These are phyloP conservation scores for Idaea dimidiata DNA, from an alignment of 2,888 invertebrate genomes.

Conservation along the genomic window DNA sequence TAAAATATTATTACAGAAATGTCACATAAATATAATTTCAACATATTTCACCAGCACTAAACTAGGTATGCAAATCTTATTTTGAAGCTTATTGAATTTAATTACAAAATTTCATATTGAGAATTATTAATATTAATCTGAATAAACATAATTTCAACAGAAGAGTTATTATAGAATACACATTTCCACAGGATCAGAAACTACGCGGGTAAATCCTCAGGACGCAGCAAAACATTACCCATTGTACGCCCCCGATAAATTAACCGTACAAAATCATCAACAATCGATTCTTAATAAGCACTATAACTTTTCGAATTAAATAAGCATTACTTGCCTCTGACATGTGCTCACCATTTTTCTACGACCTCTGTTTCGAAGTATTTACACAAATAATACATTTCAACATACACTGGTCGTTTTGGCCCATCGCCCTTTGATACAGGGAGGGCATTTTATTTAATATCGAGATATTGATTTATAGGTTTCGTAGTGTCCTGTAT, in stretches of 20 bases:
- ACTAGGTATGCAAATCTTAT: too few species aligned
- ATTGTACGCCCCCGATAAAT: conserved; percentile 39
- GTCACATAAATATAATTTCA: too few species aligned
- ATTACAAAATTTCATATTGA: too few species aligned
- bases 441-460: conserved; percentile 71
- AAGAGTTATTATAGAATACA: too few species aligned
- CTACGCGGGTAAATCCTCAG: neutral
- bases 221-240: neutral
- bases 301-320: conserved; percentile 67
- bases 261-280: conserved; percentile 46
- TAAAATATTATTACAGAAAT: too few species aligned
- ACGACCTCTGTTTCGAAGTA: conserved; percentile 32
- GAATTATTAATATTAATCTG: too few species aligned
- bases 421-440: conserved; percentile 62
- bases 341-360: conserved; percentile 43
- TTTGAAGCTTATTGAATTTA: too few species aligned
- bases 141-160: too few species aligned
- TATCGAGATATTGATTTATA: conserved; percentile 75
- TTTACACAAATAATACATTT: conserved; percentile 29
- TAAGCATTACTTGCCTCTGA: conserved; percentile 60
- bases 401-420: conserved; percentile 51
- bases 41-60: too few species aligned
- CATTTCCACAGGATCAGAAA: too few species aligned
- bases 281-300: conserved; percentile 60
- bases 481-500: conserved; percentile 47